Base-by-base conservation (phyloP, 2,113 vertebrate species). In the Meleagris gallopavo region DNA sequence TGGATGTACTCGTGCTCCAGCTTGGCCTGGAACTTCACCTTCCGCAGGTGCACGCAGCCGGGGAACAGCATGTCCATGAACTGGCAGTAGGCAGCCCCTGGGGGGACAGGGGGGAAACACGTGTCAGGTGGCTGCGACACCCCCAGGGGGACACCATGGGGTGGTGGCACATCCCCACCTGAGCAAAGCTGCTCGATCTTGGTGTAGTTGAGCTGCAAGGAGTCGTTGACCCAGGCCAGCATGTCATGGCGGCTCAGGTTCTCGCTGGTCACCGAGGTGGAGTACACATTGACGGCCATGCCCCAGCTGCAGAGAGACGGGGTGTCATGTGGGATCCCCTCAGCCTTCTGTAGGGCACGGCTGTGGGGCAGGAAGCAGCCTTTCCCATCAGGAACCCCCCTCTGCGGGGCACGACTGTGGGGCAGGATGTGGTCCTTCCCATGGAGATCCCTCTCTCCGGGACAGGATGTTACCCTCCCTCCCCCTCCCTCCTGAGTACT, bases 41-140 rank as follows among this genome's bases (percentile, higher is more conserved):
- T 99, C 94, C 99, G 98, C 95, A 99, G 97, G 92, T 99, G 98
- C 88, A 99, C 98, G 46, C 99, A 99, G 71, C 99, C 99, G 0
- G 99, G 99, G 95, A 99, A 99, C 95, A 99, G 98, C 99, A 99
- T 99, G 97, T 99, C 99, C 99, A 99, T 99, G 98, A 99, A 99
- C 98, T 99, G 99, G 98, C 99, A 99, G 70, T 99, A 99, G 1
- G 99, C 98, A 24, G 98, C 99, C 66, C 99, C 99, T 99, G 16
- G 75, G 96, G 14, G 73, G 34, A 40, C 41, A 43, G 41, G 41
- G 16, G 24, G 43, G 52, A 32, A 45, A 45, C 9, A 25, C n/a
- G n/a, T 54, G 52, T 54, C 52, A 30, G 27, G 27, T 54, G 52
- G 27, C 52, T 54, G 52, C 30, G 52, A 54, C 52, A 54, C 27